These are phyloP conservation scores for Daptonema setosum DNA, from an alignment of 2,888 invertebrate genomes.

Conservation along the genomic window DNA sequence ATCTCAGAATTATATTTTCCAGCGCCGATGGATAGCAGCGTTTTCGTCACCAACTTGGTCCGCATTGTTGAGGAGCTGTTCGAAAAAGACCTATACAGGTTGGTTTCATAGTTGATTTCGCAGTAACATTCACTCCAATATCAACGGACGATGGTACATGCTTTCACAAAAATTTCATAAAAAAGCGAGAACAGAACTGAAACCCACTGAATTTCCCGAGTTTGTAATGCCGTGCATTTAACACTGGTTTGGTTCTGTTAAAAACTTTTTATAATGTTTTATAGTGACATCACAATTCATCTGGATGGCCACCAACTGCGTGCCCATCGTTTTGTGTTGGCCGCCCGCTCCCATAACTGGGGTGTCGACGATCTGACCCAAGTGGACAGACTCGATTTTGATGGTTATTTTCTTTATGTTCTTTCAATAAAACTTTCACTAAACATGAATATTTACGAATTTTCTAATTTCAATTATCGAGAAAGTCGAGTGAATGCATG, in stretches of 20 bases:
- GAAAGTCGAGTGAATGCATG: no score
- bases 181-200: no score
- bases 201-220: not conserved
- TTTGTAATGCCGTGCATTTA: not conserved
- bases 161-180: no score
- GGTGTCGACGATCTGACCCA: conserved; percentile 47
- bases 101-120: conserved; percentile 2
- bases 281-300: conserved; percentile 54
- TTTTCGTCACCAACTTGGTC: conserved; percentile 62
- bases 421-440: no score
- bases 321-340: conserved; percentile 70
- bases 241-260: not conserved
- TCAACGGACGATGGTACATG: no score
- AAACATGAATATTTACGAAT: no score
- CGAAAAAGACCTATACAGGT: conserved; percentile 43
- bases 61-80: conserved; percentile 59
- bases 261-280: conserved; percentile 1
- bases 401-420: conserved; percentile 22
- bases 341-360: conserved; percentile 68
- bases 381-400: conserved; percentile 41
- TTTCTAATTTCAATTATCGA: no score
- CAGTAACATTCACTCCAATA: no score
- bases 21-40: no score
- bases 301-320: conserved; percentile 48
- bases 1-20: no score